Percentiles rank a stretch among this genome's conserved stretches.
Evolutionary conservation across 2,888 invertebrate genomes (phyloP).

Genomic region (Phragmatobia fuliginosa): DNA sequence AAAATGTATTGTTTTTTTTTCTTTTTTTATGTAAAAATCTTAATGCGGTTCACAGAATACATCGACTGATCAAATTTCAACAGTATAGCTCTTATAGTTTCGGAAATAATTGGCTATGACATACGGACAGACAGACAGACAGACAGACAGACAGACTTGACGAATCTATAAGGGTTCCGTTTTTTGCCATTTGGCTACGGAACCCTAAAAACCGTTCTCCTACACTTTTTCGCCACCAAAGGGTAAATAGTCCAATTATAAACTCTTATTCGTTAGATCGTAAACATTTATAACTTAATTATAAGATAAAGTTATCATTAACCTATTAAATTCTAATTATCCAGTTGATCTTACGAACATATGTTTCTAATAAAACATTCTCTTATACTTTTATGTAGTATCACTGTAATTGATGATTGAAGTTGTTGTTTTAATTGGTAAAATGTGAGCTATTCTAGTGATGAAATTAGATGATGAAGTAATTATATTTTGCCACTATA

Average conservation of each 20-base stretch:
- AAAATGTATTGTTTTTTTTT: no score
- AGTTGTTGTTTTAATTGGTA: slow-evolving; percentile 1
- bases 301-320: slow-evolving; percentile 27
- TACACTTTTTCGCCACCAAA: no score
- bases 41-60: no score
- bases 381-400: not conserved
- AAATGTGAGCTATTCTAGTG: not conserved
- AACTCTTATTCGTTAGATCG: slow-evolving; percentile 20
- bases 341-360: slow-evolving; percentile 11
- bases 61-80: no score
- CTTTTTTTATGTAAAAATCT: no score
- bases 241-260: slow-evolving; percentile 4
- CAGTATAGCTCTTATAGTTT: no score
- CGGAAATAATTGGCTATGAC: no score
- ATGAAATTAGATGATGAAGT: not conserved
- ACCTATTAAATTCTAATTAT: slow-evolving; percentile 33
- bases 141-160: no score
- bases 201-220: no score
- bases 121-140: no score
- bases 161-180: no score
- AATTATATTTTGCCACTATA: not conserved
- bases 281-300: slow-evolving; percentile 35
- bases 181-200: no score
- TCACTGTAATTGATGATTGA: slow-evolving; percentile 2
- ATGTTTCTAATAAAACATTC: slow-evolving; percentile 7